phyloP scores from a whole-genome alignment of 2,797 vertebrate species.

The Yasuhikotakia modesta region DNA sequence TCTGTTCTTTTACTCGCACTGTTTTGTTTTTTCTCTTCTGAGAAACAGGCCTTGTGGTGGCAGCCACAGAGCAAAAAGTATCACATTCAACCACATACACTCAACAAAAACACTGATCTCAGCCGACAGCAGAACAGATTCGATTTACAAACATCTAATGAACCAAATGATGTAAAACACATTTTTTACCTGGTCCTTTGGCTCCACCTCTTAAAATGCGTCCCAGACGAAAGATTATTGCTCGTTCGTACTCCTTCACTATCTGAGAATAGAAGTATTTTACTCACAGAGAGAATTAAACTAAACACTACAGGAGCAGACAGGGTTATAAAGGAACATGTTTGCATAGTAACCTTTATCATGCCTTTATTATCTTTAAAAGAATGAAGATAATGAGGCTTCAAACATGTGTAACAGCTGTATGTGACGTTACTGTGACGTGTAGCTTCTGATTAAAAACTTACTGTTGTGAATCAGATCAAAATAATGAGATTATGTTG shows the following conservation, averaged over 20 bases:
- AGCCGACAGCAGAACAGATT: neutral
- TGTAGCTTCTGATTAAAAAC: no score
- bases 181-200: constrained; percentile 88
- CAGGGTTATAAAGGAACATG: neutral
- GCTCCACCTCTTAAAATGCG: constrained; percentile 90
- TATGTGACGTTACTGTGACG: no score
- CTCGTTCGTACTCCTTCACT: constrained; percentile 94
- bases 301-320: neutral
- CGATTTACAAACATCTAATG: no score
- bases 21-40: constrained; percentile 7
- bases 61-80: neutral
- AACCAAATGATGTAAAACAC: neutral
- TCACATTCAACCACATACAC: constrained; percentile 27
- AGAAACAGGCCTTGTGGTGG: constrained; percentile 21
- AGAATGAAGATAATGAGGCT: constrained; percentile 21
- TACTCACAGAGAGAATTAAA: neutral
- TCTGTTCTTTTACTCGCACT: neutral
- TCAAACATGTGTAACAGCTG: neutral
- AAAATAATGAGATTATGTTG: no score
- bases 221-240: constrained; percentile 94
- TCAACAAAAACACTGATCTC: neutral
- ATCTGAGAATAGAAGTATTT: constrained; percentile 75
- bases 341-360: constrained; percentile 23
- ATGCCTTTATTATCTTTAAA: neutral
- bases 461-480: no score